Evolutionary conservation across 2,888 invertebrate species (phyloP).

Genomic region (Nycteola revayana): DNA sequence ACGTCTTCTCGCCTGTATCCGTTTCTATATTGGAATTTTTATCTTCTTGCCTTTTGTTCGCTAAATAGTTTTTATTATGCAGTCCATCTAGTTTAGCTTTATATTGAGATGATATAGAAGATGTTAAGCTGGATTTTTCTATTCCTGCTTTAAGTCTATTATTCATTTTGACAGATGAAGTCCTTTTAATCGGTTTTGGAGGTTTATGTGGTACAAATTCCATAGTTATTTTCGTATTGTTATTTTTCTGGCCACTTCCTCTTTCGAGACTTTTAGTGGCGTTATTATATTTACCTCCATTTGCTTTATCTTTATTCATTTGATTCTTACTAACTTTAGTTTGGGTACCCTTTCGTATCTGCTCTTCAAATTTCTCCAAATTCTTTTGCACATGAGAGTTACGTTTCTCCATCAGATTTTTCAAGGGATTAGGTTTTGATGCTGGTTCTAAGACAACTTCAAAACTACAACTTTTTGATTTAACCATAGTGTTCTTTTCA

Average conservation of each 20-base stretch:
- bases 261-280: slow-evolving; percentile 74
- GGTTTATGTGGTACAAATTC: slow-evolving; percentile 87
- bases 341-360: slow-evolving; percentile 69
- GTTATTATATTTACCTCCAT: slow-evolving; percentile 64
- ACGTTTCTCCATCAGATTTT: slow-evolving; percentile 72
- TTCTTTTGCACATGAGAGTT: slow-evolving; percentile 80
- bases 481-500: slow-evolving; percentile 67
- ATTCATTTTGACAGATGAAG: slow-evolving; percentile 84
- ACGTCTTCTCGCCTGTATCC: slow-evolving; percentile 76
- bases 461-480: slow-evolving; percentile 78
- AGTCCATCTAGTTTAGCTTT: slow-evolving; percentile 77
- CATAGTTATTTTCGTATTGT: slow-evolving; percentile 73
- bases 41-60: slow-evolving; percentile 59
- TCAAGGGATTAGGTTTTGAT: slow-evolving; percentile 71
- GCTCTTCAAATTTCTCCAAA: slow-evolving; percentile 83
- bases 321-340: slow-evolving; percentile 67
- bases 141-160: slow-evolving; percentile 72
- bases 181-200: slow-evolving; percentile 86
- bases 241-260: slow-evolving; percentile 67
- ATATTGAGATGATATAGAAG: slow-evolving; percentile 75
- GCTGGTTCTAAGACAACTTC: slow-evolving; percentile 78
- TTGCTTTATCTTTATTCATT: slow-evolving; percentile 70
- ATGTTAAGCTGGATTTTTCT: slow-evolving; percentile 66
- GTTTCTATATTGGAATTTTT: slow-evolving; percentile 66
- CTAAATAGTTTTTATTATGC: slow-evolving; percentile 68